Base-by-base conservation (phyloP, 1,140 invertebrate genomes). In the Achroia grisella region DNA sequence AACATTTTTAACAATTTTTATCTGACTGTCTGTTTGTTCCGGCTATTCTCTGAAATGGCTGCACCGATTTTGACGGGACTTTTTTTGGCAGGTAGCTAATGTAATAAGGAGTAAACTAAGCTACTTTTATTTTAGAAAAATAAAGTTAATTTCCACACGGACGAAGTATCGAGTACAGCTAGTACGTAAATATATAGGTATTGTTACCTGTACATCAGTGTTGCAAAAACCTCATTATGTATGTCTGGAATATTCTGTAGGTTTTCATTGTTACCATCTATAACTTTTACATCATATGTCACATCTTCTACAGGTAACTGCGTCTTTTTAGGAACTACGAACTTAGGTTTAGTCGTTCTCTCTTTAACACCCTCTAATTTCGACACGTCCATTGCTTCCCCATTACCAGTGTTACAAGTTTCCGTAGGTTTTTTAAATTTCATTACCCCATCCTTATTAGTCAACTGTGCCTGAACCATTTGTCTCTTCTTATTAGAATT, bases 391-490 rank as follows among this genome's bases (percentile, higher is more conserved):
- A 6, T 23, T 2, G 17, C 6, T 3, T 23, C 17, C 6, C 6
- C 17, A 23, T 3, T 23, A 6, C 2, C 6, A 23, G 6, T 2
- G 6, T 6, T 6, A 23, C 17, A 23, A 23, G 2, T 15, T 29
- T 23, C 11, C 32, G 10, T 28, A 11, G 78, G 69, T 44, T 68
- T 69, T 2, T 31, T 32, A 56, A 56, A 83, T 52, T 77, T 83
- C 76, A 83, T 76, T 8, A 73, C 33, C 1, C 74, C 74, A 46
- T 58, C 59, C 52, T 71, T 72, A 36, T 82, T 76, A 9, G 53
- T 56, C 30, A 82, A 47, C 44, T 58, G 65, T 2, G 78, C 44
- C 61, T 79, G 78, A n/a, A 76, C 32, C 8, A 48, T 52, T 48
- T 62, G 70, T 34, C 62, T 71, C 0, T 6, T 32, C 1, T 0